These are phyloP conservation scores for Drosophila tani DNA, from an alignment of 1,140 invertebrate species.

Conservation along the genomic window DNA sequence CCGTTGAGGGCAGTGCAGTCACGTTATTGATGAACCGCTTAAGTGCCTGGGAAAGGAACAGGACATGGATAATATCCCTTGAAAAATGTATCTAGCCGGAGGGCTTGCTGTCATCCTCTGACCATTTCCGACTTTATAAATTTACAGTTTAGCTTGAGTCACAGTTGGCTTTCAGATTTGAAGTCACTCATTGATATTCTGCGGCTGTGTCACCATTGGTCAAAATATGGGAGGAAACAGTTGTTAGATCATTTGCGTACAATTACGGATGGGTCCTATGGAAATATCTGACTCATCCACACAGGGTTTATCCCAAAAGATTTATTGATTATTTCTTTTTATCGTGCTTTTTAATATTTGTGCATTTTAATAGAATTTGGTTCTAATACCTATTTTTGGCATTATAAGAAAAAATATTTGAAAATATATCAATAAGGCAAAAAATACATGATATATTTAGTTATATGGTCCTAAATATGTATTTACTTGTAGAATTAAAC, in stretches of 20 bases:
- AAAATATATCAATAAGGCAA: neutral
- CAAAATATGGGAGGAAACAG: slow-evolving; percentile 33
- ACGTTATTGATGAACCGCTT: slow-evolving; percentile 49
- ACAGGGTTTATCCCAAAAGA: neutral
- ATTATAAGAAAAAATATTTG: too few species aligned
- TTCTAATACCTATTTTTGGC: neutral
- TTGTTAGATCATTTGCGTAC: slow-evolving; percentile 31
- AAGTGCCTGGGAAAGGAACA: slow-evolving; percentile 30
- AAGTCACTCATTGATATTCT: slow-evolving; percentile 34
- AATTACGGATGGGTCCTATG: slow-evolving; percentile 7
- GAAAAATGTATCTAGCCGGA: neutral
- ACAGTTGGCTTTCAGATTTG: slow-evolving; percentile 6
- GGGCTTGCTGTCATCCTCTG: slow-evolving; percentile 12
- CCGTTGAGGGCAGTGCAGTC: slow-evolving; percentile 45
- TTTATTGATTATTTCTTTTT: neutral
- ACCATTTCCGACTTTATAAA: slow-evolving; percentile 31
- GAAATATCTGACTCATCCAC: slow-evolving; percentile 19
- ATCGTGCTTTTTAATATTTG: neutral
- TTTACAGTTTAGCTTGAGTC: slow-evolving; percentile 50
- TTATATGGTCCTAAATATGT: too few species aligned
- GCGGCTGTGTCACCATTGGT: slow-evolving; percentile 31
- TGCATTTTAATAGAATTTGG: neutral
- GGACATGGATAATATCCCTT: slow-evolving; percentile 1
- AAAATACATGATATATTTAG: too few species aligned
- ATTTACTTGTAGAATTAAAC: too few species aligned